Base-by-base conservation (phyloP, 1,140 invertebrate genomes). In the Oscheius sp. region DNA sequence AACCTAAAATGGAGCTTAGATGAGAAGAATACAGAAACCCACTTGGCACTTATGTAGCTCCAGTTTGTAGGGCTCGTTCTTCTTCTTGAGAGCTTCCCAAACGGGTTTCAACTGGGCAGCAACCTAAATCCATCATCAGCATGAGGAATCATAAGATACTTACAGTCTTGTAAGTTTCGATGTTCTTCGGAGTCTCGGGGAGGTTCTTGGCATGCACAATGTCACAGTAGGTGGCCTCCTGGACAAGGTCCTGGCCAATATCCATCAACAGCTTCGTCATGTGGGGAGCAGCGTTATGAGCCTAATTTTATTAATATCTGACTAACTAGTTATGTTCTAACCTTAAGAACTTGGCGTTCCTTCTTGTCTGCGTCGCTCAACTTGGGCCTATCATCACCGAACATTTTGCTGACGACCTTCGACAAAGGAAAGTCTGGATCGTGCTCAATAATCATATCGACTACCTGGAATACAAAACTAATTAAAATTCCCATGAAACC, bases 201-300 rank as follows among this genome's bases (percentile, higher is more conserved):
- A 83, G 46, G 79, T 83, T 83, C 18, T 77, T 68, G 1, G 81
- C 82, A 68, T 84, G 81, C 13, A 82, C 83, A 63, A 83, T 83
- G 66, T 83, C 82, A 34, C 66, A 79, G 63, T 83, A 83, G 13
- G 82, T 84, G 28, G 79, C 74, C 49, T 83, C 82, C 62, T 83
- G 82, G 3, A 83, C 82, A 23, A 83, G 65, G 64, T 83, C 82
- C 49, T 83, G 81, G 18, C 82, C 82, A 64, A 83, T 83, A 18
- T 83, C 78, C 34, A 79, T 28, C n/a, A 84, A 49, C 42, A 84
- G 23, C 34, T 79, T 75, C 1, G 82, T 84, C 82, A 83, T 82
- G 31, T 78, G 49, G n/a, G 82, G 83, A 1, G 83, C 81, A 20
- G 80, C 38, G 62, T 59, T 77, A 31, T 69, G 68, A 18, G 70